Evolutionary conservation across 2,888 invertebrate species (phyloP).

Genomic region (Cenopis cana): DNA sequence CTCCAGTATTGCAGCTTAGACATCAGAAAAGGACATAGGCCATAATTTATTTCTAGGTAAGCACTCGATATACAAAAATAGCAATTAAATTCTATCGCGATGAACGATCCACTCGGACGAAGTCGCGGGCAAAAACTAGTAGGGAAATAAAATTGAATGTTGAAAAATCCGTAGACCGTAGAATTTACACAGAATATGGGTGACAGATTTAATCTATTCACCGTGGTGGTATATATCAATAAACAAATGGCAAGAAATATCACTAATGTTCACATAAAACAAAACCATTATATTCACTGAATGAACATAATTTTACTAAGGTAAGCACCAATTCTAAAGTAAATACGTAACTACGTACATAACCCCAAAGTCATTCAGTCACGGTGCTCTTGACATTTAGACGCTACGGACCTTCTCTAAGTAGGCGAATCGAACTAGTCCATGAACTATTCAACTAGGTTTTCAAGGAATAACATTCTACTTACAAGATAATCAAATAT

Average conservation of each 20-base stretch:
- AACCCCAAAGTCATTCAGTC: slow-evolving; percentile 30
- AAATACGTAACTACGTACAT: slow-evolving; percentile 1
- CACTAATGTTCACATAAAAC: not conserved
- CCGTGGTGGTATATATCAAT: too few relatives aligned
- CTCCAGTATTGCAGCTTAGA: too few relatives aligned
- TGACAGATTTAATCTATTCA: too few relatives aligned
- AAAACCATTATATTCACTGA: not conserved
- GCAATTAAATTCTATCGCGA: too few relatives aligned
- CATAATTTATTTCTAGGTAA: too few relatives aligned
- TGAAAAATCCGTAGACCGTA: too few relatives aligned
- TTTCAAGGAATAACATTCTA: slow-evolving; percentile 17
- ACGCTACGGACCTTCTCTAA: slow-evolving; percentile 27
- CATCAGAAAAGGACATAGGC: too few relatives aligned
- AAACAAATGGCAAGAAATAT: not conserved
- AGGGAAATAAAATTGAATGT: too few relatives aligned
- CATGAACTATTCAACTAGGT: slow-evolving; percentile 29
- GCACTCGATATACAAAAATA: too few relatives aligned
- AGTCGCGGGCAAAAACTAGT: too few relatives aligned
- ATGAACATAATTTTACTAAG: slow-evolving; percentile 4
- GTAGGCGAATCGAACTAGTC: slow-evolving; percentile 27
- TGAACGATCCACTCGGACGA: too few relatives aligned
- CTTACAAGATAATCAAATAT: not conserved
- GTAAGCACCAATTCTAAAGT: slow-evolving; percentile 25
- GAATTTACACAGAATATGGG: too few relatives aligned
- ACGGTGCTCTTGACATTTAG: slow-evolving; percentile 37